Evolutionary conservation across 2,113 vertebrate species (phyloP), one percentile per base, ranked within the genome.

Genomic region (Sapajus apella): DNA sequence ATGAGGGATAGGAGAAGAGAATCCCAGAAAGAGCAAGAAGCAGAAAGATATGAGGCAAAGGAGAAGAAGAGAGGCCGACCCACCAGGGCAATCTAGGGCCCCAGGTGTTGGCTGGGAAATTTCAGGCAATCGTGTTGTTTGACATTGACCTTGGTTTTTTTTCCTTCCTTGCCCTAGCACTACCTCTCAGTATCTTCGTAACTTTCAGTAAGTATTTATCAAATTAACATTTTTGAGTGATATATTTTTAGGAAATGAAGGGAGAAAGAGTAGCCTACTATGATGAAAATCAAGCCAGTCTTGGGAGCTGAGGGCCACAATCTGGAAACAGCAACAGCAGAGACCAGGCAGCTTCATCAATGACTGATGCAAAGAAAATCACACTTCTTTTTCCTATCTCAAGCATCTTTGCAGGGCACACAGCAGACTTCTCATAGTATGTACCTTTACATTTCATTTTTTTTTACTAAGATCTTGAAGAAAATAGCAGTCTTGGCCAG

Each of bases 341-440:
- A 20, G 23, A 25, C 4, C n/a, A 87, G 27, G 30, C n/a, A 73
- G 20, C 20, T 23, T 30, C n/a, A 21, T 9, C 30, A 55, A 83
- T 37, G 9, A 21, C 3, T 8, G 2, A 30, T 30, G 23, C 23
- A 37, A 37, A 47, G n/a, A 37, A 87, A 47, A n/a, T 8, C 14
- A 66, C 0, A 0, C 13, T 25, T 8, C 10, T 2, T 25, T 21
- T 40, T 12, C 2, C 10, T 9, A 3, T 72, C 66, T 87, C 17
- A 55, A 50, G 45, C 55, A 45, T 82, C 30, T 75, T 87, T 75
- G 66, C 5, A 14, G 17, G 66, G 52, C 23, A 76, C 6, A 17
- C 37, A 66, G 20, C 30, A 68, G 27, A 45, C 2, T 66, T 75
- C 32, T 23, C n/a, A 45, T 25, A 32, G 43, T 50, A 37, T 11